Evolutionary conservation across 2,888 invertebrate species (phyloP).

Genomic region (Apoda limacodes): DNA sequence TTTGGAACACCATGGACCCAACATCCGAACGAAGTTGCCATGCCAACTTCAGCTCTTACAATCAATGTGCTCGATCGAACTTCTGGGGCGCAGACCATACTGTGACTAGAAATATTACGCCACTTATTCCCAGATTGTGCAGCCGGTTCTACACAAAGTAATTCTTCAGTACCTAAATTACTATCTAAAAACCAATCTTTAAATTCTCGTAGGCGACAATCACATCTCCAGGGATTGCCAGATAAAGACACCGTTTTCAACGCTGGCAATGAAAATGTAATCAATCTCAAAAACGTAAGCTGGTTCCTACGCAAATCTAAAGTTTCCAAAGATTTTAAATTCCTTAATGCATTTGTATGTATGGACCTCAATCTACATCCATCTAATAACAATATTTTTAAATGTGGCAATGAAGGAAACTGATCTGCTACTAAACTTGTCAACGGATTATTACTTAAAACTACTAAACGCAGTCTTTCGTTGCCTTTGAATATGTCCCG

Average conservation of each 20-base stretch:
- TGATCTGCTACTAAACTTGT: slow-evolving; percentile 78
- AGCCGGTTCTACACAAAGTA: slow-evolving; percentile 79
- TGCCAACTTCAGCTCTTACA: slow-evolving; percentile 81
- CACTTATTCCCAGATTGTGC: slow-evolving; percentile 78
- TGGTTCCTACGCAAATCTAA: slow-evolving; percentile 86
- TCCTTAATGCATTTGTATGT: slow-evolving; percentile 81
- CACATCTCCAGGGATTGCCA: slow-evolving; percentile 92
- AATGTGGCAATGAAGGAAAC: slow-evolving; percentile 84
- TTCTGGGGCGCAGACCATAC: slow-evolving; percentile 86
- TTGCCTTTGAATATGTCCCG: slow-evolving; percentile 87
- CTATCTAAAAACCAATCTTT: slow-evolving; percentile 86
- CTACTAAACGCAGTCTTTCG: slow-evolving; percentile 81
- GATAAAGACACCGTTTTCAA: slow-evolving; percentile 85
- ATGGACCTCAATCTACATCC: slow-evolving; percentile 82
- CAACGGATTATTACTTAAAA: slow-evolving; percentile 86
- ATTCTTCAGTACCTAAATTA: slow-evolving; percentile 80
- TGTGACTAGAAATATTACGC: slow-evolving; percentile 79
- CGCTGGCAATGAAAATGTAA: slow-evolving; percentile 75
- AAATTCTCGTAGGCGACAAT: slow-evolving; percentile 86
- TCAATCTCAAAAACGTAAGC: slow-evolving; percentile 73
- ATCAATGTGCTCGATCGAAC: slow-evolving; percentile 73
- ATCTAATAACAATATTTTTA: slow-evolving; percentile 83
- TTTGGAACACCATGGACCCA: slow-evolving; percentile 85
- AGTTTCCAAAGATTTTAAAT: slow-evolving; percentile 78
- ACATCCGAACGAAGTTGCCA: slow-evolving; percentile 85